A percentile compares a stretch with the other conserved stretches of the same genome.
These are phyloP conservation scores for Acleris holmiana DNA, from an alignment of 2,888 invertebrate genomes.

Conservation along the genomic window DNA sequence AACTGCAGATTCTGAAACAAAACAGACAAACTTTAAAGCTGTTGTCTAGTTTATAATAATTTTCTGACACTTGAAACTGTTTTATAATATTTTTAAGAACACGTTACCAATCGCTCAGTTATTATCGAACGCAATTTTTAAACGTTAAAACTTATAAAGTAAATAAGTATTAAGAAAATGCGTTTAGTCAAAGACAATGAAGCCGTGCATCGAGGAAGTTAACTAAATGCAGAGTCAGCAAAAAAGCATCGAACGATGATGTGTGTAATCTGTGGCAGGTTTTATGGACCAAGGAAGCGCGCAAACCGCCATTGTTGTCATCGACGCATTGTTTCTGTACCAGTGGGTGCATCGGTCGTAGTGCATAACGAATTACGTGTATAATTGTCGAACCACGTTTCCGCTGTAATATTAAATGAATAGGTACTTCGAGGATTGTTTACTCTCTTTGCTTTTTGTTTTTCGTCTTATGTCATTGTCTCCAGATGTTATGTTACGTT, in stretches of 20 bases:
- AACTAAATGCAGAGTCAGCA: slow-evolving; percentile 25
- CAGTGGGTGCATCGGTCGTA: slow-evolving; percentile 15
- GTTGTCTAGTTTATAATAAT: too few relatives aligned
- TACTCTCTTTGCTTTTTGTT: slow-evolving; percentile 15
- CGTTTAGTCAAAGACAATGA: slow-evolving; percentile 32
- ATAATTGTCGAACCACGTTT: slow-evolving; percentile 29
- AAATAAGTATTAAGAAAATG: not conserved
- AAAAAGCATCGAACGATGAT: slow-evolving; percentile 24
- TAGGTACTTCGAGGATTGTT: slow-evolving; percentile 7
- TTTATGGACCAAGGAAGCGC: slow-evolving; percentile 37
- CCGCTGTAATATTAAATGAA: slow-evolving; percentile 26
- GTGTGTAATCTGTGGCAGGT: slow-evolving; percentile 37
- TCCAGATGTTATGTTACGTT: slow-evolving; percentile 14
- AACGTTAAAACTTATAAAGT: too few relatives aligned
- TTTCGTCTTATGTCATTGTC: slow-evolving; percentile 13
- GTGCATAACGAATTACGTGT: slow-evolving; percentile 29
- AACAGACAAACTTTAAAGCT: not conserved
- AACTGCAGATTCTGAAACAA: slow-evolving; percentile 36
- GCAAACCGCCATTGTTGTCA: slow-evolving; percentile 36
- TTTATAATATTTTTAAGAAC: too few relatives aligned
- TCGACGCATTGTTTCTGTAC: slow-evolving; percentile 29
- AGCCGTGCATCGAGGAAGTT: slow-evolving; percentile 31
- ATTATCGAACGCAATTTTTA: too few relatives aligned
- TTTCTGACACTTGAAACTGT: too few relatives aligned
- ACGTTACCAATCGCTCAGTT: too few relatives aligned